Evolutionary conservation across 1,140 invertebrate genomes (phyloP), one percentile per base, ranked within the genome.

Genomic region (Lethocerus indicus): DNA sequence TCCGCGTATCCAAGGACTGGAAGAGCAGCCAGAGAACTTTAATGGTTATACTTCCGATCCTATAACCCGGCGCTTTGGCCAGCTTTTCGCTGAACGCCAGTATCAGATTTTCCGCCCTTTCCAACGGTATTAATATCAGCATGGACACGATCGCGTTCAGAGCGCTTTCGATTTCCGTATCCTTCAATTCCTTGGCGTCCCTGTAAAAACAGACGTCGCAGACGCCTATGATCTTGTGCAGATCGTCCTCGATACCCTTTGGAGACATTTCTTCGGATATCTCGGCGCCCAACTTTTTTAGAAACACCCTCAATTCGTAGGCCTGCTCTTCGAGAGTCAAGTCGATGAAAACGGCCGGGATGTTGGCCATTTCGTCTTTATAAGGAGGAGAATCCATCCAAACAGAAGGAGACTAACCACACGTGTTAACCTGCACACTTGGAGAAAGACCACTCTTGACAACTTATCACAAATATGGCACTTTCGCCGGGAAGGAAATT

Each of bases 211-310:
- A 90, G 39, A 84, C 75, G 64, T 93, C 87, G 63, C 87, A 93
- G 6, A 90, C 89, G 46, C 85, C 84, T 60, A 95, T 91, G 55
- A 95, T 91, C 67, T 95, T 89, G 62, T 90, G 83, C 49, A 95
- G 70, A 71, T 95, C 89, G 74, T 90, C 85, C 64, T 91, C 84
- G 56, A 92, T 81, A 9, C 87, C 88, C 68, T 89, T 88, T 1
- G 79, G 73, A 6, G 83, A 83, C 60, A 87, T 87, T 62, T 93
- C 87, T 60, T 87, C 83, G 2, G 87, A 86, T 56, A 95, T 87
- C 69, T 91, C 86, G 24, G 89, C 90, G 26, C 90, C 90, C 18
- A 92, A 70, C 53, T 78, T 79, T 67, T 92, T 92, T 55, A 95
- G 83, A 68, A 89, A 93, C 43, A 75, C 77, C 54, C 89, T 70